Conservation (phyloP, 2,888 invertebrate species). For the Hypercompe scribonia region DNA sequence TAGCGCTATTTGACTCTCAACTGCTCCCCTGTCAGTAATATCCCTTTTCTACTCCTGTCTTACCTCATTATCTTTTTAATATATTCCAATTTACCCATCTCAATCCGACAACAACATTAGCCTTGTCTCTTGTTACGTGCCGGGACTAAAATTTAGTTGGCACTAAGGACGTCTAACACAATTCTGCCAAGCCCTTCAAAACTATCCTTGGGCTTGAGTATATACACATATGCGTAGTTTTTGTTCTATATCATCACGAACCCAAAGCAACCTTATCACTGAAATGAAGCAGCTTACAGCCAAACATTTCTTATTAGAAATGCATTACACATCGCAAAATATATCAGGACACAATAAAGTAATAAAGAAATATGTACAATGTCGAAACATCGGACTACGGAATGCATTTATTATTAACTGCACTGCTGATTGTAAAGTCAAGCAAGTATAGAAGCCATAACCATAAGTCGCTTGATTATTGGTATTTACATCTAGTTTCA, state of each 20-base stretch:
- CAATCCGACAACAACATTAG: neutral
- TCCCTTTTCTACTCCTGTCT: neutral
- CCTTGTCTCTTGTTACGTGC: neutral
- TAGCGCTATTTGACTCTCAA: neutral
- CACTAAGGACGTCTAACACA: neutral
- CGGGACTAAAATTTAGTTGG: neutral
- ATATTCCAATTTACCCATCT: neutral
- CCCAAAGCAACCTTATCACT: constrained; percentile 32
- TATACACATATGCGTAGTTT: neutral
- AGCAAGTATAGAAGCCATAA: neutral
- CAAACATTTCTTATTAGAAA: constrained; percentile 56
- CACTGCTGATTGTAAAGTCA: neutral
- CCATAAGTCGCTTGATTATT: neutral
- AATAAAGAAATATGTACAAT: constrained; percentile 24
- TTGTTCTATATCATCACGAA: constrained; percentile 17
- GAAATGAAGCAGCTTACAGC: constrained; percentile 36
- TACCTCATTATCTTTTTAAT: neutral
- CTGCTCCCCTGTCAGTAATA: neutral
- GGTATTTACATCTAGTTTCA: neutral
- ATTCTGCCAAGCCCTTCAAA: neutral
- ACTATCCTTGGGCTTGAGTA: neutral
- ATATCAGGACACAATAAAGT: constrained; percentile 33
- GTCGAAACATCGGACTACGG: constrained; percentile 17
- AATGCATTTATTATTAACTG: constrained; percentile 14
- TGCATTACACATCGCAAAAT: constrained; percentile 60